Base-by-base conservation (phyloP, 2,888 invertebrate species). In the Abrostola triplasia region DNA sequence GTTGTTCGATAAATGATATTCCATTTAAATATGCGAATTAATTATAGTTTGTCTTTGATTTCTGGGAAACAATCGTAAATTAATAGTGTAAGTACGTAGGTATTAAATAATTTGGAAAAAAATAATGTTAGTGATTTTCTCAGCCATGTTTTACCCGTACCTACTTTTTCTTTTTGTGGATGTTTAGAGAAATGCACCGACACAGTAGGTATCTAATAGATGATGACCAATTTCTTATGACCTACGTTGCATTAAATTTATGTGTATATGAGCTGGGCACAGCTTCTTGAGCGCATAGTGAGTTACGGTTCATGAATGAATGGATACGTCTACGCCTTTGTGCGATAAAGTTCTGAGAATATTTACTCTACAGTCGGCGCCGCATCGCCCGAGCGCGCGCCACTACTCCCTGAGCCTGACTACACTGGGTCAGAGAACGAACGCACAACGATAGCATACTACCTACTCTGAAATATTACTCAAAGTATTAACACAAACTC, bases 291-390 rank as follows among this genome's bases (percentile, higher is more conserved):
- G 77, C 67, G 48, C 54, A 42, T 54, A 72, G 77, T 81, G 82
- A 82, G 86, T 82, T 85, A 85, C 78, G 82, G 91, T 80, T 85
- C 90, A 86, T 89, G 88, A 88, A 91, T 91, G 90, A 89, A 88
- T 92, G 89, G 89, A 78, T 84, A 79, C 79, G 87, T 84, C 79
- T 76, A 76, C 73, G 73, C 81, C 78, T 82, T 67, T 81, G 80
- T 84, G 86, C 83, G 89, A 90, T 90, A 89, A 88, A 88, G 82
- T 91, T 92, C 92, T 88, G 77, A 84, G 90, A 90, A 92, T 91
- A 89, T 90, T 90, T 90, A 91, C 89, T 88, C 87, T 87, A 85
- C 84, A 81, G 70, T 79, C 82, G 89, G 90, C 89, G 91, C 89
- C 91, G 84, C 77, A 81, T 83, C 88, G 87, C 92, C 91, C 82